Base-by-base conservation (phyloP, 2,888 invertebrate species). In the Neoscelio sp. region DNA sequence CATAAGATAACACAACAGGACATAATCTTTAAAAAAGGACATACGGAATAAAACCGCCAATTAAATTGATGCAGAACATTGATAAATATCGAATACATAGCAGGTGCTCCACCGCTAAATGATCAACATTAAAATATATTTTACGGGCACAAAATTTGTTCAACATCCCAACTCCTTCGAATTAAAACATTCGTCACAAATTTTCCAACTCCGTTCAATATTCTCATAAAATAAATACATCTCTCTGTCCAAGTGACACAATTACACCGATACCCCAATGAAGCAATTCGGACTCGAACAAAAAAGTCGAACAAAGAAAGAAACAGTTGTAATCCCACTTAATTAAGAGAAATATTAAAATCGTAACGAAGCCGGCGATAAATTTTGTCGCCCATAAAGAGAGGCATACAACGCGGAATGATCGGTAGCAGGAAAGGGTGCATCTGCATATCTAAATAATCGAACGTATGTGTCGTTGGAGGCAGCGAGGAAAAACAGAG, bases 361-460 rank as follows among this genome's bases (percentile, higher is more conserved):
- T 73, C 54, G 78, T 62, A 78, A 67, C 73, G 73, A 78, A 78
- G 67, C 30, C 58, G 62, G 65, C 78, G 73, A 78, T 78, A 78
- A 78, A 78, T 78, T 78, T 73, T 23, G 73, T 62, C 42, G 60
- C 35, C 78, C 78, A 67, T 78, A 78, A 83, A 80, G 80, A 73
- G 65, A 71, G 78, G 78, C 78, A 73, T 73, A 78, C 78, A 78
- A 78, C 82, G 81, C 81, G 81, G 80, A 82, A 70, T 79, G 75
- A 79, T 79, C 74, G 75, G 79, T 79, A 70, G 75, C 79, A 46
- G 79, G 75, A 75, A 75, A 74, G 79, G 86, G 84, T 87, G 88
- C 85, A 90, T 90, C 90, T 89, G 90, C 90, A 90, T 90, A 90
- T 90, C 89, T 89, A 90, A 90, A 89, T 90, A 89, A 90, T 90